Conservation (phyloP, 2,888 invertebrate species). For the Rotaria macrura region DNA sequence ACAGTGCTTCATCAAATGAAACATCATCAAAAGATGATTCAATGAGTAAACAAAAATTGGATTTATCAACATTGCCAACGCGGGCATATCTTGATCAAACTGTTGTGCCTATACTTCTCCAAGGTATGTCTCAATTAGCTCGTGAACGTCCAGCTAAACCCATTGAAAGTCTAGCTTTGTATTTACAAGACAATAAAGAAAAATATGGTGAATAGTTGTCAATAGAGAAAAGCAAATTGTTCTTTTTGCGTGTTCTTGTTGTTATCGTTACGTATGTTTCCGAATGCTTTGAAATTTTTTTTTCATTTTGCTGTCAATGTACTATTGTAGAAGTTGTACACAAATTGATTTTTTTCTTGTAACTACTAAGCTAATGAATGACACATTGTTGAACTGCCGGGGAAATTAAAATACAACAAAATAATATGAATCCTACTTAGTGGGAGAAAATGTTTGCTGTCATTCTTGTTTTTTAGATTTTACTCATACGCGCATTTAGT, state of each 20-base stretch:
- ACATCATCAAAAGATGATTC: not conserved
- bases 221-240: not conserved
- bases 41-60: conserved; percentile 7
- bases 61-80: conserved; percentile 27
- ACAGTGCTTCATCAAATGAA: not conserved
- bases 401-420: no score
- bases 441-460: not conserved
- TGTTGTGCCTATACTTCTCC: conserved; percentile 84
- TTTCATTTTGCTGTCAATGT: not conserved
- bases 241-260: no score
- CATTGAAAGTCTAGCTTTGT: conserved; percentile 79
- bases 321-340: not conserved
- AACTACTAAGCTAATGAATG: not conserved
- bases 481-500: not conserved
- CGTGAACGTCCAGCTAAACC: conserved; percentile 86
- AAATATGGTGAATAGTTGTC: conserved; percentile 25
- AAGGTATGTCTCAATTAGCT: conserved; percentile 77
- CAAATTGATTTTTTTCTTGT: not conserved
- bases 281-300: not conserved
- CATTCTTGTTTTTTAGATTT: not conserved
- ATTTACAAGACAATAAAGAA: conserved; percentile 65
- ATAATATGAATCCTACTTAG: no score
- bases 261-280: not conserved
- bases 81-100: conserved; percentile 83
- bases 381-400: no score